Base-by-base conservation (phyloP, 2,888 invertebrate species). In the Netelia inedita region DNA sequence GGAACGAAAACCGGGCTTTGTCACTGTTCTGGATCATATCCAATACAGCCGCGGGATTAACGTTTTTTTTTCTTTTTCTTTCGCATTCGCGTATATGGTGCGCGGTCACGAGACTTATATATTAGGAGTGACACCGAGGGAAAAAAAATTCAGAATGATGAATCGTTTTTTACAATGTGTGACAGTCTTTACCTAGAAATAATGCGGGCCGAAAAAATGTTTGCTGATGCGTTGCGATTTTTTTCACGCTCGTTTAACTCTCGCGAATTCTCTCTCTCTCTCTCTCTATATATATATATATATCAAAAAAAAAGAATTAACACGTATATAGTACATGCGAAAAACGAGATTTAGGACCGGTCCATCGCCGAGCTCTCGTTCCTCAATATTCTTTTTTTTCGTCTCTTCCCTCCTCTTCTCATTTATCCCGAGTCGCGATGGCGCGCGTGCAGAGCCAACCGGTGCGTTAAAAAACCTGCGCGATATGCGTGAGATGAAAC, bases 331-430 rank as follows among this genome's bases (percentile, higher is more conserved):
- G 35, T 6, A 35, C 35, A 35, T 55, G 35, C 14, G 43, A 41
- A 28, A 65, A 69, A 65, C 71, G 78, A 82, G 78, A 82, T 78
- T 78, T 71, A 71, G 78, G 78, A 65, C 71, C 78, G 71, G 78
- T 82, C 63, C 71, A 50, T 78, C 63, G 16, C 78, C 35, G 35
- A 16, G 61, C 19, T 21, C 66, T 21, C 35, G 43, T 59, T 68
- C 46, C 19, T 21, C 16, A 50, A 16, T 57, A 43, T 43, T 11
- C 43, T 43, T 46, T 46, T 14, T 46, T 14, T 46, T 46, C 46
- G 46, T 0, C 46, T 14, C 11, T 10, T 46, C 14, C 14, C 14
- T 28, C 23, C 19, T 35, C 8, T 65, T 50, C 65, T 28, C 2
- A 14, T 63, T 35, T 63, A 63, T 63, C 61, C 61, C 11, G 46